phyloP scores from a whole-genome alignment of 2,888 invertebrate species.

The Notocelia uddmanniana region DNA sequence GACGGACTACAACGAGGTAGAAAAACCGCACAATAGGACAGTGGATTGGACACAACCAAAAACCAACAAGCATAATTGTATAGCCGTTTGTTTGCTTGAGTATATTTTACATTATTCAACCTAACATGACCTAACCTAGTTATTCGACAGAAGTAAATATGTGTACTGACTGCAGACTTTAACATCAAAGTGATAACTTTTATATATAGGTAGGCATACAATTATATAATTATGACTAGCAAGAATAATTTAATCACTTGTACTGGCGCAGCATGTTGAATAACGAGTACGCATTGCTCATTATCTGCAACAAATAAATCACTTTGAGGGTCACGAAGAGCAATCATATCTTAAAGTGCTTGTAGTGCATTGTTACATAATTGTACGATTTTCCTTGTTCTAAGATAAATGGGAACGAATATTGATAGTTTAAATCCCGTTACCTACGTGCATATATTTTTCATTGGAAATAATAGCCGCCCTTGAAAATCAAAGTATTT shows the following conservation, averaged over 20 bases:
- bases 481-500: no score
- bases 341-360: neutral
- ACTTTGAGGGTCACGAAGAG: slow-evolving; percentile 3
- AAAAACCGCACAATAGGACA: no score
- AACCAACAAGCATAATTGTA: no score
- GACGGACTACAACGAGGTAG: no score
- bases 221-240: neutral
- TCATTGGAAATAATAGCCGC: no score
- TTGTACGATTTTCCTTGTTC: neutral
- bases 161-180: neutral
- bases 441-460: no score
- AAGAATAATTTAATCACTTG: slow-evolving; percentile 47
- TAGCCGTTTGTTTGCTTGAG: no score
- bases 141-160: neutral
- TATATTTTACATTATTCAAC: neutral
- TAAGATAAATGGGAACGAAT: no score
- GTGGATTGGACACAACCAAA: no score
- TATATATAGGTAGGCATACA: neutral
- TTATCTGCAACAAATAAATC: slow-evolving; percentile 62
- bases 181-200: neutral
- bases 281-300: slow-evolving; percentile 70
- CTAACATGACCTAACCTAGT: neutral
- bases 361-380: neutral
- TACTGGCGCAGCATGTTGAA: slow-evolving; percentile 73
- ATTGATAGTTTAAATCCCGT: no score